Conservation (phyloP, 2,888 invertebrate genomes). For the Masnerella sp. region DNA sequence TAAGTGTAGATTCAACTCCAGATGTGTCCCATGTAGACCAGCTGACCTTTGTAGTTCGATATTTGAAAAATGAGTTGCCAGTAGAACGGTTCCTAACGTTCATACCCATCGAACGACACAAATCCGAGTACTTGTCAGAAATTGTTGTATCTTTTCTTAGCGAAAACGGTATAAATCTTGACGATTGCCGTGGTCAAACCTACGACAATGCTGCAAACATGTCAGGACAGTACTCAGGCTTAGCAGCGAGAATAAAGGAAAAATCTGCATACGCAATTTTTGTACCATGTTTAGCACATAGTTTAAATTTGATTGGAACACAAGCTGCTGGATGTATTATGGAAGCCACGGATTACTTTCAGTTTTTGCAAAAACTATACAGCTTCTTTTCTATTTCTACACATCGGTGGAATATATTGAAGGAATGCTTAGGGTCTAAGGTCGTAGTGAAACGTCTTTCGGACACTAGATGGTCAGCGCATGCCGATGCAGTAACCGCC, state of each 20-base stretch:
- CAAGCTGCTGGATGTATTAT: conserved; percentile 60
- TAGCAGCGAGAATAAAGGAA: conserved; percentile 66
- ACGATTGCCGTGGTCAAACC: conserved; percentile 64
- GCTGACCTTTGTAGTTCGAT: conserved; percentile 62
- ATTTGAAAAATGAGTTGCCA: conserved; percentile 52
- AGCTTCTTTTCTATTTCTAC: conserved; percentile 64
- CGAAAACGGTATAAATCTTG: conserved; percentile 36
- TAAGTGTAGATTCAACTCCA: conserved; percentile 66
- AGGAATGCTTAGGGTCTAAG: not conserved
- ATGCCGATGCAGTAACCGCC: conserved; percentile 14
- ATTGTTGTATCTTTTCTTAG: conserved; percentile 62
- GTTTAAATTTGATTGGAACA: conserved; percentile 65
- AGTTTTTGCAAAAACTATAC: conserved; percentile 63
- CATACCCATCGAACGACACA: conserved; percentile 65
- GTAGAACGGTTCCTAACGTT: conserved; percentile 61
- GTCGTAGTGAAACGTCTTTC: conserved; percentile 16
- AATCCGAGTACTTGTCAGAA: conserved; percentile 66
- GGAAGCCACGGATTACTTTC: conserved; percentile 64
- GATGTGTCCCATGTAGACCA: conserved; percentile 65
- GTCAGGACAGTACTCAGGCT: conserved; percentile 62
- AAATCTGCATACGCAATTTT: conserved; percentile 62
- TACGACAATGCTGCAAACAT: conserved; percentile 67
- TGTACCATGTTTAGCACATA: conserved; percentile 64
- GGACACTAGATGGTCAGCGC: conserved; percentile 39
- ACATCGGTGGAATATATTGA: conserved; percentile 58